A percentile compares a stretch with the other conserved stretches of the same genome.
Evolutionary conservation across 92 coral and sea anemone genomes (phyloP).

Genomic region (Actinernus sp.): DNA sequence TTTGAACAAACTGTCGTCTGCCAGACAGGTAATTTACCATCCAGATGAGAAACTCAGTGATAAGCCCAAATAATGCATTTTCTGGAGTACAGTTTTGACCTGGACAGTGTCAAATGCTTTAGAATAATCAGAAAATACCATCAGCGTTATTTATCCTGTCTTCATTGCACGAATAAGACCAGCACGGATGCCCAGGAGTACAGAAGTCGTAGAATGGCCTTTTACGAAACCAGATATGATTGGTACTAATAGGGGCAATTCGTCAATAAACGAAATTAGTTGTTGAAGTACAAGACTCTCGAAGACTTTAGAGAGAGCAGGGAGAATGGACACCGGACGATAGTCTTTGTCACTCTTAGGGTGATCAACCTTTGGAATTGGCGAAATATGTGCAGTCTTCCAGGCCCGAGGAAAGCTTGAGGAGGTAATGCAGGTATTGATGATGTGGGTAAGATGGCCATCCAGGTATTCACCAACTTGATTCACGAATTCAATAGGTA

Average conservation of each 20-base stretch:
- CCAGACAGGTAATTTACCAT: too few species aligned
- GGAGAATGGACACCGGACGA: slow-evolving; percentile 50
- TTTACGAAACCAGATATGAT: too few species aligned
- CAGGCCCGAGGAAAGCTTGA: slow-evolving; percentile 15
- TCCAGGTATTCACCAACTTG: slow-evolving; percentile 8
- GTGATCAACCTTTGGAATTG: slow-evolving; percentile 34
- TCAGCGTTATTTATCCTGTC: too few species aligned
- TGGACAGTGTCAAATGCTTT: too few species aligned
- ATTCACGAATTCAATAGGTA: slow-evolving; percentile 30
- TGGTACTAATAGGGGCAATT: too few species aligned
- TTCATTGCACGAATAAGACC: too few species aligned
- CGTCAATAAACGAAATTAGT: slow-evolving; percentile 1
- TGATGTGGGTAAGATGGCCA: slow-evolving; percentile 8
- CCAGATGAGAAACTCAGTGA: too few species aligned
- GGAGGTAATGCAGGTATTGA: slow-evolving; percentile 23
- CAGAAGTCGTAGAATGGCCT: slow-evolving; percentile 16
- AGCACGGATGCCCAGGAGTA: slow-evolving; percentile 6
- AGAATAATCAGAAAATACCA: too few species aligned
- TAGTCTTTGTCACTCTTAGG: slow-evolving; percentile 18
- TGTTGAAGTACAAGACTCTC: slow-evolving; percentile 20
- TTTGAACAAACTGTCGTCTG: too few species aligned
- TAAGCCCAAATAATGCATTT: too few species aligned
- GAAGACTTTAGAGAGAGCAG: slow-evolving; percentile 28
- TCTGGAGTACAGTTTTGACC: too few species aligned
- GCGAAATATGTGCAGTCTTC: slow-evolving; percentile 47